Percentiles rank a stretch among this genome's conserved stretches.
Evolutionary conservation across 2,888 invertebrate genomes (phyloP).

Genomic region (Lysandra coridon): DNA sequence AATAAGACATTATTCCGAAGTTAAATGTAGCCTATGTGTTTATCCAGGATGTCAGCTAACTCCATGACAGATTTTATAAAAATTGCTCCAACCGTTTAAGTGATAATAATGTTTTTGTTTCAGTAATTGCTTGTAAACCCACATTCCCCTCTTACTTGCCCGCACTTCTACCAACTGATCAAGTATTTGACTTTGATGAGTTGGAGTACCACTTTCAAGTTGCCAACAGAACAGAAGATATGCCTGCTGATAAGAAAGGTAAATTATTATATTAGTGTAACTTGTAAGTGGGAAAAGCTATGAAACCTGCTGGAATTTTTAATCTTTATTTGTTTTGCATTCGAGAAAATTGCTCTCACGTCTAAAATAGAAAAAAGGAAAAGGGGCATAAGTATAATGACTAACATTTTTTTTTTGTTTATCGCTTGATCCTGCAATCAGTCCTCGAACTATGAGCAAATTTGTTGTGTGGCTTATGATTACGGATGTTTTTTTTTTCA

Average conservation of each 20-base stretch:
- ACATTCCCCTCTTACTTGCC: slow-evolving; percentile 91
- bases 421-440: not conserved
- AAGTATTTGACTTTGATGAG: slow-evolving; percentile 95
- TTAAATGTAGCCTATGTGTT: too few relatives aligned
- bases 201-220: slow-evolving; percentile 86
- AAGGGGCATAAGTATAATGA: too few relatives aligned
- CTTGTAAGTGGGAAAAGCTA: too few relatives aligned
- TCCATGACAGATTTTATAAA: too few relatives aligned
- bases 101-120: slow-evolving; percentile 41
- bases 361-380: too few relatives aligned
- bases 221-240: slow-evolving; percentile 83
- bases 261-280: slow-evolving; percentile 28
- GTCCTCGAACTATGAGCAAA: not conserved
- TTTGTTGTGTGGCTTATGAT: not conserved
- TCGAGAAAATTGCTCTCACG: too few relatives aligned
- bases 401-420: too few relatives aligned
- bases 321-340: too few relatives aligned
- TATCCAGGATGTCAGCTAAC: too few relatives aligned
- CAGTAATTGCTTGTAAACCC: slow-evolving; percentile 94
- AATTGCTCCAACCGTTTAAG: too few relatives aligned
- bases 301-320: too few relatives aligned
- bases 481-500: slow-evolving; percentile 43
- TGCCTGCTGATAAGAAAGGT: slow-evolving; percentile 79
- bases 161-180: slow-evolving; percentile 94
- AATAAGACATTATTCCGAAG: too few relatives aligned